phyloP scores from a whole-genome alignment of 2,888 invertebrate genomes.

The Antitype chi region DNA sequence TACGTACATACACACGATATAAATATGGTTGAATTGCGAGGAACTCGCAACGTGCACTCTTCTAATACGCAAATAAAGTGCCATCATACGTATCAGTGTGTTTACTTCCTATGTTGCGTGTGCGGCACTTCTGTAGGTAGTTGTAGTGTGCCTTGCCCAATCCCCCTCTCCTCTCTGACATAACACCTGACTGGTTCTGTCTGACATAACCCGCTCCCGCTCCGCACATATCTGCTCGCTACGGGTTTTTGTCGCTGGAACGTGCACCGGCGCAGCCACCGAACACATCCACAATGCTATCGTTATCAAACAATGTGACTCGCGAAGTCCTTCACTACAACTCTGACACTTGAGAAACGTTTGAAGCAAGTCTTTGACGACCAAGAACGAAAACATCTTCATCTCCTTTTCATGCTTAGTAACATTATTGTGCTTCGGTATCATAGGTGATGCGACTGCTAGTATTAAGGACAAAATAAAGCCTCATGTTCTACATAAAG shows the following conservation, averaged over 20 bases:
- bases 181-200: conserved; percentile 76
- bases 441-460: not conserved
- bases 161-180: conserved; percentile 65
- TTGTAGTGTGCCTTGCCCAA: not conserved
- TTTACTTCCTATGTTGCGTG: too few species aligned
- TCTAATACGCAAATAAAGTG: too few species aligned
- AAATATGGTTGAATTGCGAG: too few species aligned
- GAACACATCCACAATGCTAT: not conserved
- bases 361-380: not conserved
- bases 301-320: conserved; percentile 5
- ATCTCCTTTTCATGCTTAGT: not conserved
- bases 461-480: not conserved
- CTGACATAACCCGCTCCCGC: conserved; percentile 58
- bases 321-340: not conserved
- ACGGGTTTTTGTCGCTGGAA: conserved; percentile 53
- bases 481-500: too few species aligned
- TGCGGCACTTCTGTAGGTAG: conserved; percentile 24
- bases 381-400: not conserved
- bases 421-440: not conserved
- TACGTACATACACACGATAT: too few species aligned
- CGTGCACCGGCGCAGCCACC: conserved; percentile 16
- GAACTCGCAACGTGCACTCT: too few species aligned
- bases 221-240: conserved; percentile 51
- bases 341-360: not conserved
- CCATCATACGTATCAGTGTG: too few species aligned